A percentile compares a stretch with the other conserved stretches of the same genome.
Conservation (phyloP, 2,888 invertebrate genomes). For the Rhingia campestris region DNA sequence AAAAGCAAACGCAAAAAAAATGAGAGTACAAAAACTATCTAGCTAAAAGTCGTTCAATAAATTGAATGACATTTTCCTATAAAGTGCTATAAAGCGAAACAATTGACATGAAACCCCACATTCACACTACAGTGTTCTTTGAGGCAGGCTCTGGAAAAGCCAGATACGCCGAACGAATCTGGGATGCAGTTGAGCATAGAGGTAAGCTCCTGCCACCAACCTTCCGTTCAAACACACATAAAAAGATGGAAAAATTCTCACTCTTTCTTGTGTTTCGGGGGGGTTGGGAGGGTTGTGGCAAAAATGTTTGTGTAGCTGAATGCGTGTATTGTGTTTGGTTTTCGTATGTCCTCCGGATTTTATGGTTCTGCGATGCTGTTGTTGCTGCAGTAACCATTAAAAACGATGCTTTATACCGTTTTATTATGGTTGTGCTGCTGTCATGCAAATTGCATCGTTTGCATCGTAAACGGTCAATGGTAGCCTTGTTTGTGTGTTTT, state of each 20-base stretch:
- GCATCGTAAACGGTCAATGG: constrained; percentile 71
- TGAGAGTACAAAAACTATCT: constrained; percentile 26
- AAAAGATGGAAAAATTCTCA: constrained; percentile 49
- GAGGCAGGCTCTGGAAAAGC: neutral
- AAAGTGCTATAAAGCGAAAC: constrained; percentile 65
- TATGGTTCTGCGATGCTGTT: constrained; percentile 60
- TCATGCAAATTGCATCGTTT: constrained; percentile 74
- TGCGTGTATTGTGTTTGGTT: constrained; percentile 56
- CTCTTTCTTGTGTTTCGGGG: neutral
- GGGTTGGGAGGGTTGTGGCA: neutral
- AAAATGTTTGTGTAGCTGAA: constrained; percentile 27
- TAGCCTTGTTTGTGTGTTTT: constrained; percentile 67
- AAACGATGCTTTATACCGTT: constrained; percentile 69
- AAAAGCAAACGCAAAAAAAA: constrained; percentile 9
- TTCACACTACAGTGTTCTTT: constrained; percentile 19
- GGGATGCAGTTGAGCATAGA: constrained; percentile 43
- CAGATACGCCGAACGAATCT: constrained; percentile 6
- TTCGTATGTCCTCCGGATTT: constrained; percentile 58
- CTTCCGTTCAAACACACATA: constrained; percentile 38
- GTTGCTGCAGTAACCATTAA: constrained; percentile 68
- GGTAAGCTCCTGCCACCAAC: constrained; percentile 33
- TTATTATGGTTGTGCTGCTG: constrained; percentile 70
- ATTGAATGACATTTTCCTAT: constrained; percentile 69
- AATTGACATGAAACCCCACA: constrained; percentile 50
- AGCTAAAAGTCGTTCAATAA: constrained; percentile 66